Evolutionary conservation across 2,113 vertebrate genomes (phyloP), one percentile per base, ranked within the genome.

Genomic region (Muscicapa adusta): DNA sequence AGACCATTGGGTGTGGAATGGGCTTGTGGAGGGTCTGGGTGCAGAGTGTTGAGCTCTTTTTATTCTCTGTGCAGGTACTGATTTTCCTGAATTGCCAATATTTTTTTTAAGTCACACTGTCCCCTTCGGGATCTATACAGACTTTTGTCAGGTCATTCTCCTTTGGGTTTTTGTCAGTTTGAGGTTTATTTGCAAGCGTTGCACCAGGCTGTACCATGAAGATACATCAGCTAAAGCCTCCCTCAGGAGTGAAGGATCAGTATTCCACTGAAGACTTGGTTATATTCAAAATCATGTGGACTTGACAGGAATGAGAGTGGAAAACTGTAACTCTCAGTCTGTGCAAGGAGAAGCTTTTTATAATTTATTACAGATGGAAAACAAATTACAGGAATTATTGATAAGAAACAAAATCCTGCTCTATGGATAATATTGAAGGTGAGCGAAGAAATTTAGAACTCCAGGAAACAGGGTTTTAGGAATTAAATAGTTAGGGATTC

Each of bases 401-500:
- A 66, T 71, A 81, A 81, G 68, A 56, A 40, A 47, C 26, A 73
- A 80, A 63, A 23, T 86, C 36, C 50, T 68, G 22, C 61, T 89
- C 68, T 62, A 48, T n/a, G 33, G 34, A 47, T 18, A 85, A 25
- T 72, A 34, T 6, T 78, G 50, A 78, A 58, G 34, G 89, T 53
- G 42, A 67, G 20, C 54, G 34, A 91, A 92, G 26, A 72, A 75
- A 88, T 91, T 61, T 80, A 57, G 31, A 63, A 71, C 31, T 83
- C 29, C n/a, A 43, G 47, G 47, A 94, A 89, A 47, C 54, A 42
- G 26, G 11, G 19, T n/a, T 93, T 95, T 53, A 78, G 78, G 78
- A 82, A 93, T 87, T 91, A 66, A 89, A 76, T 56, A 73, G 70
- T 88, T 88, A 66, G 19, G 82, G 54, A 79, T 91, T 72, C n/a